Evolutionary conservation across 1,140 invertebrate species (phyloP).

Genomic region (Lepidurus couesii): DNA sequence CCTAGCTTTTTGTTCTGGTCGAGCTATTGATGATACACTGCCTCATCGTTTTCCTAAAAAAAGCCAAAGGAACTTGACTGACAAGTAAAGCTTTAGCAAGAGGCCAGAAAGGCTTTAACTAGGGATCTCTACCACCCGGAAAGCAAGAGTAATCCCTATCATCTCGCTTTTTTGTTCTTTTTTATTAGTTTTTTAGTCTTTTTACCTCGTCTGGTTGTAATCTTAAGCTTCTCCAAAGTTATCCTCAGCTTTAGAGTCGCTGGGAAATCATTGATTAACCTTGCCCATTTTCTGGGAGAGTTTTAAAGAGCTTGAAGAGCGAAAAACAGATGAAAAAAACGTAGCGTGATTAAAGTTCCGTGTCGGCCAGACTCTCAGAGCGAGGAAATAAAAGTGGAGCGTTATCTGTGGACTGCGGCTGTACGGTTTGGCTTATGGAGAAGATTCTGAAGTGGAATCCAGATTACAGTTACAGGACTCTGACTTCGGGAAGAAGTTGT

Average conservation of each 20-base stretch:
- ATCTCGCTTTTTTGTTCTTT: neutral
- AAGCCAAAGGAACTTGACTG: neutral
- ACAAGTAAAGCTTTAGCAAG: neutral
- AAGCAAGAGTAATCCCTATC: constrained; percentile 4
- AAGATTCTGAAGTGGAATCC: neutral
- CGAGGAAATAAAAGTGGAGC: neutral
- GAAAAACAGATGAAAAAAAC: neutral
- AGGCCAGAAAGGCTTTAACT: neutral
- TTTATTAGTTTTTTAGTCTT: neutral
- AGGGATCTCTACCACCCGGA: neutral
- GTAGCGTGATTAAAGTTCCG: neutral
- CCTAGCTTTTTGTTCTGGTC: neutral
- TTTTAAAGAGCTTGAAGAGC: neutral
- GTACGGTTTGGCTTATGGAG: neutral
- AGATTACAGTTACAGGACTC: neutral
- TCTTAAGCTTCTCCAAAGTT: neutral
- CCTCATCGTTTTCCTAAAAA: neutral
- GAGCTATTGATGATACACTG: neutral
- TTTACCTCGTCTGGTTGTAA: neutral
- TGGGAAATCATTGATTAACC: neutral
- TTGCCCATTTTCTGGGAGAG: neutral
- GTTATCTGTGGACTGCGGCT: neutral
- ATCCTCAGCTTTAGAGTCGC: neutral
- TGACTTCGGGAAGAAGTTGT: neutral
- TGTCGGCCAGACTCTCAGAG: neutral